Evolutionary conservation across 2,888 invertebrate genomes (phyloP).

Genomic region (Drosophila koepferae): DNA sequence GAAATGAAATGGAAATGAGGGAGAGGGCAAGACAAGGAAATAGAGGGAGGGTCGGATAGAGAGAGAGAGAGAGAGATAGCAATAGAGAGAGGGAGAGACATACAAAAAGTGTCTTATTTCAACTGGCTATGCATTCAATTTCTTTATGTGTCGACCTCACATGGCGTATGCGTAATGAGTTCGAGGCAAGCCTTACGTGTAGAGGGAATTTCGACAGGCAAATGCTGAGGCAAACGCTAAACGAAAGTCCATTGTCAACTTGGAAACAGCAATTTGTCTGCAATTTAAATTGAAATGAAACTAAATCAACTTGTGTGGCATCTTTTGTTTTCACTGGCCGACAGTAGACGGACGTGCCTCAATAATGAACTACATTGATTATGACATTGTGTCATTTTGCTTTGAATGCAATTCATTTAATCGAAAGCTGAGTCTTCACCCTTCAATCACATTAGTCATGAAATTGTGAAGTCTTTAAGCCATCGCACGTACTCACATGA

Average conservation of each 20-base stretch:
- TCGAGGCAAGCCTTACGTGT: slow-evolving; percentile 66
- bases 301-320: slow-evolving; percentile 37
- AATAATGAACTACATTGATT: slow-evolving; percentile 32
- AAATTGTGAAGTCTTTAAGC: slow-evolving; percentile 20
- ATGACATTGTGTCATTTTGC: neutral
- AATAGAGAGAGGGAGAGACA: neutral
- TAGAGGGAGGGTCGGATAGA: neutral
- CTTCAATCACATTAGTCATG: slow-evolving; percentile 14
- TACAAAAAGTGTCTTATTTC: slow-evolving; percentile 11
- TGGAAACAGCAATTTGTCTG: slow-evolving; percentile 46
- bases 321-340: slow-evolving; percentile 4
- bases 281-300: slow-evolving; percentile 67
- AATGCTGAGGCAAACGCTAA: slow-evolving; percentile 4
- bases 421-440: slow-evolving; percentile 4
- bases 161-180: slow-evolving; percentile 76
- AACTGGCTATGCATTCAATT: slow-evolving; percentile 19
- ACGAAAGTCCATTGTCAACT: slow-evolving; percentile 66
- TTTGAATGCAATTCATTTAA: slow-evolving; percentile 32
- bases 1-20: slow-evolving; percentile 61
- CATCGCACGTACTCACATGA: neutral
- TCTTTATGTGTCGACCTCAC: slow-evolving; percentile 31
- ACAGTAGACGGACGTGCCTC: neutral
- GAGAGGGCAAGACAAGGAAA: neutral
- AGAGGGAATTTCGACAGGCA: slow-evolving; percentile 25
- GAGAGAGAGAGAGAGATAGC: neutral